Evolutionary conservation across 2,888 invertebrate species (phyloP).

Genomic region (Heliconius charithonia): DNA sequence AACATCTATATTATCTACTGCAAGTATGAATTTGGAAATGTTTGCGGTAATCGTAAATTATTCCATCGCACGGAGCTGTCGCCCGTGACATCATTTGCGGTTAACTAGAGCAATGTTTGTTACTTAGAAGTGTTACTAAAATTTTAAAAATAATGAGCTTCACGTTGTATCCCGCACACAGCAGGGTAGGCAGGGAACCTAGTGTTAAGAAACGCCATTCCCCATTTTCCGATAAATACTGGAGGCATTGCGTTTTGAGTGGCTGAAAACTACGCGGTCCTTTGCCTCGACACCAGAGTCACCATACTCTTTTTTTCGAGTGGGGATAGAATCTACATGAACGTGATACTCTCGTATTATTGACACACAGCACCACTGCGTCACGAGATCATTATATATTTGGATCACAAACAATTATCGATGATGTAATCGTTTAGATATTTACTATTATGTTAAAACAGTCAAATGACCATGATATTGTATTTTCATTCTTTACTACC

Average conservation of each 20-base stretch:
- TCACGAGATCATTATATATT: neutral
- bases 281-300: too few species aligned
- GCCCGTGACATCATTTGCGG: constrained; percentile 18
- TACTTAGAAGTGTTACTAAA: neutral
- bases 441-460: neutral
- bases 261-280: too few species aligned
- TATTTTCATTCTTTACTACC: neutral
- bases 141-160: too few species aligned
- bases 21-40: neutral
- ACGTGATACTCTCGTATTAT: neutral
- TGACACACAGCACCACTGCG: neutral
- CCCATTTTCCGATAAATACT: too few species aligned
- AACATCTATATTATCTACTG: neutral
- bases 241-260: too few species aligned
- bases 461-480: neutral
- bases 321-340: neutral
- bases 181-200: too few species aligned
- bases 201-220: too few species aligned
- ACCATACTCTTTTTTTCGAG: too few species aligned
- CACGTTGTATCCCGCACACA: too few species aligned
- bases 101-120: neutral
- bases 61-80: neutral
- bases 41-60: neutral
- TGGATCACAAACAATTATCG: constrained; percentile 1
- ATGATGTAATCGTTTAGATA: constrained; percentile 1